Evolutionary conservation across 92 coral and sea anemone species (phyloP).

Genomic region (Porites divaricata): DNA sequence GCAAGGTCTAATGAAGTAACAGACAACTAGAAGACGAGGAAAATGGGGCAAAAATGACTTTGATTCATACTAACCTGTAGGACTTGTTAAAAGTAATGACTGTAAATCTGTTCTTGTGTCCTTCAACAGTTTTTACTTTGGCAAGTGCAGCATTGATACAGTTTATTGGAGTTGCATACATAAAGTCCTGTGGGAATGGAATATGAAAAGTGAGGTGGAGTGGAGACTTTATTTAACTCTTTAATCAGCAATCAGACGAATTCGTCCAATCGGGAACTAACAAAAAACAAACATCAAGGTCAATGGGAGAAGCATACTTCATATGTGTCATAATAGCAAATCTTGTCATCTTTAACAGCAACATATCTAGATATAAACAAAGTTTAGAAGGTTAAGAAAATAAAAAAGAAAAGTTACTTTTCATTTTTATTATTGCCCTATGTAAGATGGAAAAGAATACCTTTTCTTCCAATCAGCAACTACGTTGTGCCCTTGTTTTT

Average conservation of each 20-base stretch:
- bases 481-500: conserved; percentile 97
- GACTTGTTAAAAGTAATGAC: conserved; percentile 78
- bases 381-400: neutral
- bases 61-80: conserved; percentile 67
- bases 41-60: neutral
- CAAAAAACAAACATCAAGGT: too few relatives aligned
- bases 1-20: neutral
- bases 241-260: too few relatives aligned
- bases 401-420: too few relatives aligned
- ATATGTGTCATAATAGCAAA: conserved; percentile 89
- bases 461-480: conserved; percentile 96
- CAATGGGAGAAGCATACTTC: conserved; percentile 58
- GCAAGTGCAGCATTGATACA: conserved; percentile 85
- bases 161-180: conserved; percentile 81
- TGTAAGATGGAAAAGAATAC: conserved; percentile 28
- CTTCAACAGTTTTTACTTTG: conserved; percentile 72
- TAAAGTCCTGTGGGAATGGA: conserved; percentile 71
- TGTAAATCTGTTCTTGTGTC: conserved; percentile 80
- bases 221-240: too few relatives aligned
- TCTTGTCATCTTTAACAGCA: conserved; percentile 85
- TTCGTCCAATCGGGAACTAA: too few relatives aligned
- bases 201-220: neutral
- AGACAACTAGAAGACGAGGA: neutral
- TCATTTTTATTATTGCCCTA: too few relatives aligned
- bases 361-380: conserved; percentile 75